Conservation (phyloP, 2,888 invertebrate species). For the Tortrix viridana region DNA sequence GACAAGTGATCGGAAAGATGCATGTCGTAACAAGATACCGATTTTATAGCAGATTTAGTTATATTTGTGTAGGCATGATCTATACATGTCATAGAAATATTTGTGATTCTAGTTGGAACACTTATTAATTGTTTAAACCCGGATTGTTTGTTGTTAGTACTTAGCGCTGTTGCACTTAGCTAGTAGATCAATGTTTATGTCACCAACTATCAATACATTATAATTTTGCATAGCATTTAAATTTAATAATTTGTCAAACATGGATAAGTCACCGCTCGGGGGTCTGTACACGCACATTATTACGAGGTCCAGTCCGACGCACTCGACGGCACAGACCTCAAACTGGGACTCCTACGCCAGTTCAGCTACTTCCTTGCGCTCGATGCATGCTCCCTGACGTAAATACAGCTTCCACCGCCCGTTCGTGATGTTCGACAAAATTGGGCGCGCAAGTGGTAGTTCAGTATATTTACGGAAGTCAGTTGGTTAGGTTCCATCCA, state of each 20-base stretch:
- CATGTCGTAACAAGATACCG: background rate
- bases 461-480: too few relatives aligned
- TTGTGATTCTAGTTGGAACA: slow-evolving; percentile 1
- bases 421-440: too few relatives aligned
- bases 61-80: slow-evolving; percentile 9
- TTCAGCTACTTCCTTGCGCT: too few relatives aligned
- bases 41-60: background rate
- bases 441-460: too few relatives aligned
- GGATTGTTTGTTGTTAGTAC: background rate
- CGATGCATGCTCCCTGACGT: too few relatives aligned
- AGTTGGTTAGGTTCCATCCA: too few relatives aligned
- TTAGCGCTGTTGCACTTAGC: slow-evolving; percentile 2
- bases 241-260: slow-evolving; percentile 3
- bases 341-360: too few relatives aligned
- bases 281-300: too few relatives aligned
- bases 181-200: background rate
- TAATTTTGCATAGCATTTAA: slow-evolving; percentile 4
- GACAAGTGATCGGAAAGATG: background rate
- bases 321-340: too few relatives aligned
- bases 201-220: slow-evolving; percentile 6
- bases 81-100: slow-evolving; percentile 1
- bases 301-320: too few relatives aligned
- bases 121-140: slow-evolving; percentile 1
- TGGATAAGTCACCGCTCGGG: background rate
- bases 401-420: too few relatives aligned